Percentiles rank a stretch among this genome's conserved stretches.
Conservation (phyloP, 1,140 invertebrate species). For the Helicoverpa zea region DNA sequence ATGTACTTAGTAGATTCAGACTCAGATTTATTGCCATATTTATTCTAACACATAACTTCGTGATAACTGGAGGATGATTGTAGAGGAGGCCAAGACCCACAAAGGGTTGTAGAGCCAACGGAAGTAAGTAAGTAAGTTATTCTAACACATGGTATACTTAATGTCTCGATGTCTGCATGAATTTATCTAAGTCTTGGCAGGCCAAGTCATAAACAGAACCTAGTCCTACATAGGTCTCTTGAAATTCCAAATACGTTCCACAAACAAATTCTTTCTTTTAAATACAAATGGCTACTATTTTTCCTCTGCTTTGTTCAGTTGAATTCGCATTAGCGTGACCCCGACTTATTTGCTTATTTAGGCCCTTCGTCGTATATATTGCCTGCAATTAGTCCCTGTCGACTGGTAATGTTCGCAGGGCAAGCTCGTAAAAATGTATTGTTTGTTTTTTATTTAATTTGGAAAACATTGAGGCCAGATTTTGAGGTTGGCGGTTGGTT, state of each 20-base stretch:
- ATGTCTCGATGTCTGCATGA: no score
- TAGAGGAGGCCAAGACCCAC: no score
- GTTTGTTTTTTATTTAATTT: conserved; percentile 45
- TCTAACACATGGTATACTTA: no score
- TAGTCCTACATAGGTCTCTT: neutral
- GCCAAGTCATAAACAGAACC: no score
- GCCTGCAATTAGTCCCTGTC: conserved; percentile 54
- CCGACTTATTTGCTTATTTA: conserved; percentile 44
- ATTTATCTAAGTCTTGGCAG: no score
- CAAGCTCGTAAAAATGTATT: conserved; percentile 29
- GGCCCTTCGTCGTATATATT: conserved; percentile 49
- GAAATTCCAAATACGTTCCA: neutral
- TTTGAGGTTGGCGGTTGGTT: conserved; percentile 12
- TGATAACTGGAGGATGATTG: no score
- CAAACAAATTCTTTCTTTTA: conserved; percentile 8
- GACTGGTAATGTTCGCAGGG: conserved; percentile 32
- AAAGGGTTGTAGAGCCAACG: no score
- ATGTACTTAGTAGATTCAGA: no score
- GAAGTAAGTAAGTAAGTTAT: no score
- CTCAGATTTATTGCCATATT: no score
- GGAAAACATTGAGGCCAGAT: conserved; percentile 29
- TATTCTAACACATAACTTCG: no score
- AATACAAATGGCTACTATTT: neutral
- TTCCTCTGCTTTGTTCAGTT: neutral
- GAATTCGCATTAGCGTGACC: conserved; percentile 26